A percentile compares a stretch with the other conserved stretches of the same genome.
These are phyloP conservation scores for Trypoxylon attenuatum DNA, from an alignment of 2,888 invertebrate species.

Conservation along the genomic window DNA sequence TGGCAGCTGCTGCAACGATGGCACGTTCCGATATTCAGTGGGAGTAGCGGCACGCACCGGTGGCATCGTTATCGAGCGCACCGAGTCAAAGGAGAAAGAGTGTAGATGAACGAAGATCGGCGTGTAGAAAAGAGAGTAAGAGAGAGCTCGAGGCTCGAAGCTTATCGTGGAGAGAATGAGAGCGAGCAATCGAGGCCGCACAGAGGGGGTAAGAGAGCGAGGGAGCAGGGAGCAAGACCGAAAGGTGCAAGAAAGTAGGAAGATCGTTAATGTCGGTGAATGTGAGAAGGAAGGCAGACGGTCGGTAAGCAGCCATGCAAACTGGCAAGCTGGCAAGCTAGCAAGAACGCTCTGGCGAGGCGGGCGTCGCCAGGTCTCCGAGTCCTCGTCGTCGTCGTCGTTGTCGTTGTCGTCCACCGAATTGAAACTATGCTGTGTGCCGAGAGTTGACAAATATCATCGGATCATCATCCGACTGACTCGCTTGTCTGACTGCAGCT, in stretches of 20 bases:
- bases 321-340: constrained; percentile 24
- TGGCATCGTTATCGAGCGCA: constrained; percentile 10
- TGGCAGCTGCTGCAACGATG: constrained; percentile 34
- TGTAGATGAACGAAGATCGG: too few relatives aligned
- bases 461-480: too few relatives aligned
- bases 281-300: constrained; percentile 1
- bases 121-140: not conserved
- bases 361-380: constrained; percentile 39
- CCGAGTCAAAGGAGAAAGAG: not conserved
- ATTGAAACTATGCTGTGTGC: too few relatives aligned
- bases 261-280: not conserved
- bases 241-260: not conserved
- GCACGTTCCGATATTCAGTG: constrained; percentile 27
- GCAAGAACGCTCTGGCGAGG: constrained; percentile 23
- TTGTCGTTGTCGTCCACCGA: too few relatives aligned
- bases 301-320: constrained; percentile 19
- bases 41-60: constrained; percentile 31
- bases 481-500: too few relatives aligned
- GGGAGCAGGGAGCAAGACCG: not conserved
- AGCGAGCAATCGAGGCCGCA: not conserved
- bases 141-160: not conserved
- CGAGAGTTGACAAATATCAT: too few relatives aligned
- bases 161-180: not conserved
- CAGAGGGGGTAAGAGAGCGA: not conserved
- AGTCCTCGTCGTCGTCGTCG: too few relatives aligned